Evolutionary conservation across 2,888 invertebrate species (phyloP), one percentile per base, ranked within the genome.

Genomic region (Rotaria magnacalcarata): DNA sequence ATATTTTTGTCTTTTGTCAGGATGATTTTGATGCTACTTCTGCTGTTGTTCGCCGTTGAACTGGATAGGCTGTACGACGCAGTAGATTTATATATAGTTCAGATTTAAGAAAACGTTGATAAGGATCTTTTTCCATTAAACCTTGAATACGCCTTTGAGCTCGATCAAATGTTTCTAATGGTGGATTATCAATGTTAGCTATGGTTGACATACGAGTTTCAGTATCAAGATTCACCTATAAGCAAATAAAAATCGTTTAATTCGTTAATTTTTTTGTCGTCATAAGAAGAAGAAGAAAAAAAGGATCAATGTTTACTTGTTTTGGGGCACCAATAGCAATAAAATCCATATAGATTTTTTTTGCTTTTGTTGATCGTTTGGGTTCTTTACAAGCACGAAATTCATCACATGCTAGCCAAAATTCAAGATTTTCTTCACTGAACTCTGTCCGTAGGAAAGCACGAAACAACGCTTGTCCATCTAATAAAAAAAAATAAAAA

Each of bases 351-450:
- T 92, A 93, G 85, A 93, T 93, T 88, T 91, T 91, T 87, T 91
- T 90, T 16, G 93, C 92, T 88, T 91, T 90, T 2, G 89, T 88
- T 89, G 88, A 88, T 91, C 91, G 87, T 89, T 90, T 92, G 89
- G 88, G 88, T 7, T 89, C 87, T 85, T 89, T 89, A 8, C 87
- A 52, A 3, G 88, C 88, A 88, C 90, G 92, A 89, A 91, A 93
- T 85, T 92, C 92, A 89, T 93, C 92, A 88, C 92, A 92, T 10
- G 92, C 92, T 27, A 93, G 89, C 92, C 93, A 93, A 88, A 93
- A 93, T 88, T 93, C 93, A 50, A 93, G 90, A 88, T 93, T 93
- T 88, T 93, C 93, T 87, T 93, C 92, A 88, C 92, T 92, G 89
- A 92, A 93, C 88, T 93, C 93, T 2, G 92, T 90, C 88, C 91